Percentiles rank a stretch among this genome's conserved stretches.
Conservation (phyloP, 2,113 vertebrate genomes). For the Prunella fulvescens region DNA sequence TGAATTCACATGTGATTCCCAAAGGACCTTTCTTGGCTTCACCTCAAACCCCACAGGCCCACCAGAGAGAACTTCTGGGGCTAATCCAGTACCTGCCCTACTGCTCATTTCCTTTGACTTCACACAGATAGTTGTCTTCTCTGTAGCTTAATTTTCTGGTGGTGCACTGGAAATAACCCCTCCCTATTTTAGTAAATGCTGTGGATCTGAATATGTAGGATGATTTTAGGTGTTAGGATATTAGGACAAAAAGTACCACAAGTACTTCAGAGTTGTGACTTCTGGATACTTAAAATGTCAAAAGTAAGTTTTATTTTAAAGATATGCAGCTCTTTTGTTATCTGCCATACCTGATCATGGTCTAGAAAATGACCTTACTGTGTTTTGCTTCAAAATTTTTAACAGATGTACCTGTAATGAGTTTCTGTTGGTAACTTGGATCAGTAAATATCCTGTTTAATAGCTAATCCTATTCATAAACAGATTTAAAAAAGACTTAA, state of each 20-base stretch:
- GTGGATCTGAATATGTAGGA: neutral
- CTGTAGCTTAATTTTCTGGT: neutral
- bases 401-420: neutral
- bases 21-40: neutral
- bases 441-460: slow-evolving; percentile 8
- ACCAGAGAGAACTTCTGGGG: neutral
- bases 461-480: slow-evolving; percentile 9
- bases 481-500: neutral
- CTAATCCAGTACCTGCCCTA: neutral
- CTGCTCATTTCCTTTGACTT: neutral
- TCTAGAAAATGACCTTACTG: neutral
- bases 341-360: neutral
- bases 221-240: neutral
- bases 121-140: neutral
- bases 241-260: neutral
- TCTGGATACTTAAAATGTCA: neutral
- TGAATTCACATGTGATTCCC: neutral
- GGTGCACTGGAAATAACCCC: neutral
- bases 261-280: neutral
- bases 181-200: neutral
- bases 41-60: neutral
- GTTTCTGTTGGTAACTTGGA: neutral
- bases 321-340: neutral
- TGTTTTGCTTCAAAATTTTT: neutral
- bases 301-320: neutral